phyloP scores from a whole-genome alignment of 2,113 vertebrate genomes.

The Toxotes chatareus region DNA sequence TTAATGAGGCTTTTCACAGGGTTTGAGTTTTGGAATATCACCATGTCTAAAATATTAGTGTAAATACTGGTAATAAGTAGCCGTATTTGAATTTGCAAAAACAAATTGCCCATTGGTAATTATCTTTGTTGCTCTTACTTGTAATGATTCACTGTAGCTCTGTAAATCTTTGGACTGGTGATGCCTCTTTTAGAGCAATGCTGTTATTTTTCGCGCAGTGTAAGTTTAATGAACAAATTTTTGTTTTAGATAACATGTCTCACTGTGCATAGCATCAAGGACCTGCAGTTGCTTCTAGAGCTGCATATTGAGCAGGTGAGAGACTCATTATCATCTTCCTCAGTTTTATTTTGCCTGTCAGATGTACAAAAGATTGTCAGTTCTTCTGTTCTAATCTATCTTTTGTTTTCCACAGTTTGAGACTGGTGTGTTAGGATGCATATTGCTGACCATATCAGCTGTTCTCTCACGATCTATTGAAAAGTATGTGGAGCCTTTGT shows the following conservation, averaged over 20 bases:
- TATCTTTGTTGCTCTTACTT: background rate
- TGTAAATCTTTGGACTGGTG: background rate
- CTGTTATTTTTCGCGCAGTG: no score
- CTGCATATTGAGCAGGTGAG: slow-evolving; percentile 90
- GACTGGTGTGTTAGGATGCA: slow-evolving; percentile 87
- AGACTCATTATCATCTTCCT: background rate
- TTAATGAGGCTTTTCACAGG: no score
- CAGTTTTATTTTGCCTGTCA: background rate
- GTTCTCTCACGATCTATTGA: slow-evolving; percentile 90
- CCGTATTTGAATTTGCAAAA: background rate
- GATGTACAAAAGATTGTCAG: no score
- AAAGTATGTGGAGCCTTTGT: slow-evolving; percentile 82
- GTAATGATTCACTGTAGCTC: background rate
- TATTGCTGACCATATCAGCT: slow-evolving; percentile 91
- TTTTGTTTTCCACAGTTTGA: slow-evolving; percentile 87
- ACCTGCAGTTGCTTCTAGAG: slow-evolving; percentile 87
- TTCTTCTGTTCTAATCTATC: background rate
- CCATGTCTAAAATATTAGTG: background rate
- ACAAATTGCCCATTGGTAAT: background rate
- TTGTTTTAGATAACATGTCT: slow-evolving; percentile 86
- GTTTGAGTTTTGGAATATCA: background rate
- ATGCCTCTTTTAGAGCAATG: background rate
- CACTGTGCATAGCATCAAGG: slow-evolving; percentile 83
- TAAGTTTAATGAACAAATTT: background rate
- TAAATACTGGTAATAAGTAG: background rate